Conservation (phyloP, 1,140 invertebrate species). For the Cephus cinctus region DNA sequence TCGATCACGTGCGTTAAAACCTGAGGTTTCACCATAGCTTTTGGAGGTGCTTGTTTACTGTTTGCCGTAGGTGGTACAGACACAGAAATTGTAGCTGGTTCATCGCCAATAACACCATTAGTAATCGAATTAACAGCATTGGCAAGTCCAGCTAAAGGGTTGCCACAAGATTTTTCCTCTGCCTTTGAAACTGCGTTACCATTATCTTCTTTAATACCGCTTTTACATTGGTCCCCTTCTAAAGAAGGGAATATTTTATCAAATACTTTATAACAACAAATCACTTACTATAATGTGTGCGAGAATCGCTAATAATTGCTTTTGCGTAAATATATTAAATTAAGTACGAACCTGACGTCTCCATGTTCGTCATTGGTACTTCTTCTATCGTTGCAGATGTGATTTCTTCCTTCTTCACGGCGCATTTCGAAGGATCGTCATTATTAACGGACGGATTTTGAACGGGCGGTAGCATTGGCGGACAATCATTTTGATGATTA, state of each 20-base stretch:
- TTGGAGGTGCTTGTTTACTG: constrained; percentile 72
- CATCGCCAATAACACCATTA: constrained; percentile 42
- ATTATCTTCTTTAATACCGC: constrained; percentile 26
- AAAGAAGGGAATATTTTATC: neutral
- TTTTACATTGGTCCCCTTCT: constrained; percentile 30
- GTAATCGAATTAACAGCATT: constrained; percentile 52
- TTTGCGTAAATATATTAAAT: no score
- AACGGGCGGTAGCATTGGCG: constrained; percentile 26
- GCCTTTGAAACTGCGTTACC: constrained; percentile 20
- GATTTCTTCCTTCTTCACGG: constrained; percentile 35
- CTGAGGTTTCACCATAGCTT: constrained; percentile 94
- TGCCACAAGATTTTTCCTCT: constrained; percentile 45
- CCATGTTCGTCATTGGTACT: constrained; percentile 8
- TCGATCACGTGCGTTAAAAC: constrained; percentile 96
- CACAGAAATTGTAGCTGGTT: constrained; percentile 28
- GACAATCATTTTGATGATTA: constrained; percentile 34
- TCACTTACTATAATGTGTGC: no score
- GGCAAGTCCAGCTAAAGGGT: constrained; percentile 47
- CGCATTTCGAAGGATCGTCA: constrained; percentile 28
- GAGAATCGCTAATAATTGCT: no score
- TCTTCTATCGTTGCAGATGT: constrained; percentile 13
- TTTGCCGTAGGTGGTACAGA: constrained; percentile 38
- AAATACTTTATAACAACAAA: neutral
- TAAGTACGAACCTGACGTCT: constrained; percentile 22
- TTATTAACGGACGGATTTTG: constrained; percentile 18